Evolutionary conservation across 2,113 vertebrate genomes (phyloP).

Genomic region (Labeo rohita): DNA sequence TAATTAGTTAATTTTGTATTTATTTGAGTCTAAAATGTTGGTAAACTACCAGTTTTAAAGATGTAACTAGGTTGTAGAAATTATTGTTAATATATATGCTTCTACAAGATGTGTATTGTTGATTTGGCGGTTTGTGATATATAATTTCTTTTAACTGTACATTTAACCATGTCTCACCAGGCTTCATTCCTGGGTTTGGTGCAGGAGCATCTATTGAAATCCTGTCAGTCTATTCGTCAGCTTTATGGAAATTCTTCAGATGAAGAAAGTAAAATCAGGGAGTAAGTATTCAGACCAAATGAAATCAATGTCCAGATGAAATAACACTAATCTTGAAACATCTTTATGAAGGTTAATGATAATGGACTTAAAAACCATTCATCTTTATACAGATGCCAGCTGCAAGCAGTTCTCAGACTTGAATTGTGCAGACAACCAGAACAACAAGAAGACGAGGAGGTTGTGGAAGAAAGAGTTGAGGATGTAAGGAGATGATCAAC

Average conservation of each 20-base stretch:
- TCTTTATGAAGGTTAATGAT: background rate
- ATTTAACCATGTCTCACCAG: constrained; percentile 68
- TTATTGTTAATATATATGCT: background rate
- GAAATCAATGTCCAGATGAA: background rate
- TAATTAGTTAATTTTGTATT: background rate
- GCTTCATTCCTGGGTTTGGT: constrained; percentile 69
- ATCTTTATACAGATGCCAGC: constrained; percentile 80
- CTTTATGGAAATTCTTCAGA: constrained; percentile 71
- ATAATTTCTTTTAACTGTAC: background rate
- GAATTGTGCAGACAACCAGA: constrained; percentile 83
- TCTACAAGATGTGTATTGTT: background rate
- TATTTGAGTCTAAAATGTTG: background rate
- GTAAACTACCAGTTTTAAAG: background rate
- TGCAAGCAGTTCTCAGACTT: constrained; percentile 87
- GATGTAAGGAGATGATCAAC: constrained; percentile 76
- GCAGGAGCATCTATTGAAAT: constrained; percentile 84
- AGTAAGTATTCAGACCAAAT: constrained; percentile 76
- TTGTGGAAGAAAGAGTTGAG: constrained; percentile 82
- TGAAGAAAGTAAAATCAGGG: constrained; percentile 85
- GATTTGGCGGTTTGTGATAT: background rate
- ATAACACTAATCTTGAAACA: background rate
- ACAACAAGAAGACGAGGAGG: constrained; percentile 59
- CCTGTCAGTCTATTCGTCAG: constrained; percentile 82
- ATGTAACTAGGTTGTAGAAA: background rate
- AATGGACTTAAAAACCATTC: background rate